Evolutionary conservation across 2,113 vertebrate genomes (phyloP), one percentile per base, ranked within the genome.

Genomic region (Bothrops jararaca): DNA sequence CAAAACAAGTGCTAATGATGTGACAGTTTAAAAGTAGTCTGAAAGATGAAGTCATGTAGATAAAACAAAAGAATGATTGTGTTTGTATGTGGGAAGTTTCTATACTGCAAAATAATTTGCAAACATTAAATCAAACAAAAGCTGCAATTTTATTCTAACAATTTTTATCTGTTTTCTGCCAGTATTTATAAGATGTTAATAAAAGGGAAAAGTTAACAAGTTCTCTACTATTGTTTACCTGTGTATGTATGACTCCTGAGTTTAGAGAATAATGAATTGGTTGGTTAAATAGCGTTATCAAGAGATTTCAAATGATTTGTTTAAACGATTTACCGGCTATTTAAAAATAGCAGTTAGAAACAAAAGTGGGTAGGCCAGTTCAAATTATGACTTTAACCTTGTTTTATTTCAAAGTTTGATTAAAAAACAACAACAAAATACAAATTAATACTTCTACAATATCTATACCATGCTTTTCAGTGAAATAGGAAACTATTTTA

Each of bases 21-120:
- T 48, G 48, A 85, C 69, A 39, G 50, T 92, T 89, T 85, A 23
- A 92, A 54, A 91, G 12, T 86, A 88, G 85, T 45, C 93, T 94
- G 3, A 34, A 91, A 93, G 87, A 45, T 85, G 60, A 95, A 95
- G 90, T 92, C 85, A 90, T 69, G 1, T 45, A 50, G 91, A 64
- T 80, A 91, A 96, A 95, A 92, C 29, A 95, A 92, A 8, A 58
- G 86, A 93, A 89, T 52, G 90, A 50, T 60, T 91, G 13, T 24
- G 42, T 95, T 95, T 95, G 94, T 93, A 95, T 86, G 90, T 93
- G 23, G 91, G 91, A 94, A 94, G n/a, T 91, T 86, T 94, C 57
- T 74, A 52, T 94, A 92, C n/a, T 53, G 48, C 26, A 92, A 88
- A 93, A 95, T 94, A 89, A 93, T 92, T 11, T 94, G 52, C 60